A percentile compares a stretch with the other conserved stretches of the same genome.
Evolutionary conservation across 2,797 vertebrate species (phyloP).

Genomic region (Podarcis siculus): DNA sequence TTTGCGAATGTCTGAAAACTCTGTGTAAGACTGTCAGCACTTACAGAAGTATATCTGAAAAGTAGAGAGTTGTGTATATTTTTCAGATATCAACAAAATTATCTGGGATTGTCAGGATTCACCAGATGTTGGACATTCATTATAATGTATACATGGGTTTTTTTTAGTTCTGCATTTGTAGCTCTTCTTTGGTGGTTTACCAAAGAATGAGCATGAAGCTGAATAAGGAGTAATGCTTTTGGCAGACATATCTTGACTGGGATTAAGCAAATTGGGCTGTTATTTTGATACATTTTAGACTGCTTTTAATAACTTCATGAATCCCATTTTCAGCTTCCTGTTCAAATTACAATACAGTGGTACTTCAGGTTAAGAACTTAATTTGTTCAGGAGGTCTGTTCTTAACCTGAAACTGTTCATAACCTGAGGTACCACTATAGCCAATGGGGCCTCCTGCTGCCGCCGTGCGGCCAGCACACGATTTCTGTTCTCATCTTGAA

Average conservation of each 20-base stretch:
- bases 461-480: fast-evolving
- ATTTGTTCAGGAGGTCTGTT: too few species aligned
- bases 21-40: background rate
- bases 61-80: background rate
- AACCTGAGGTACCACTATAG: too few species aligned
- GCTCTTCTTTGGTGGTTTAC: background rate
- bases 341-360: background rate
- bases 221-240: background rate
- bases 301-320: background rate
- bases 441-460: too few species aligned
- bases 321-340: background rate
- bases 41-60: background rate
- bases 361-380: too few species aligned
- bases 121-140: background rate
- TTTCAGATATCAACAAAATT: background rate
- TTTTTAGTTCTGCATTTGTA: background rate
- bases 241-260: background rate
- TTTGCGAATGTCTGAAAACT: background rate
- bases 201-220: background rate
- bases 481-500: too few species aligned
- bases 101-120: background rate
- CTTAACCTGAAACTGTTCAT: too few species aligned
- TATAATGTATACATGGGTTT: background rate
- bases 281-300: background rate
- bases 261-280: background rate